These are phyloP conservation scores for Austrolebias charrua DNA, from an alignment of 2,797 vertebrate genomes.

Conservation along the genomic window DNA sequence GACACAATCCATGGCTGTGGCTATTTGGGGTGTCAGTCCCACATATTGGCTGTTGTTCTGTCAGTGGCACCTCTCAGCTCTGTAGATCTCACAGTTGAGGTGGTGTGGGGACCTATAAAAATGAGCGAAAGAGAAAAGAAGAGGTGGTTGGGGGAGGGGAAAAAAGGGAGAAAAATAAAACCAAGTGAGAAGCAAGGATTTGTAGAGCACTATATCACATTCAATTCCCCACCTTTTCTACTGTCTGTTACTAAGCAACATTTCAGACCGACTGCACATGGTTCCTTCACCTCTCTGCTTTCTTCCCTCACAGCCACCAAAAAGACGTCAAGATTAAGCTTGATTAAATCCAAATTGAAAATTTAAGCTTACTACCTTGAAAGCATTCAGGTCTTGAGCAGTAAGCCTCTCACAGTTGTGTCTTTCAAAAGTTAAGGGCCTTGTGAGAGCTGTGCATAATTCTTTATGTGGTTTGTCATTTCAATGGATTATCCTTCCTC, in stretches of 20 bases:
- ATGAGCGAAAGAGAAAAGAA: slow-evolving; percentile 38
- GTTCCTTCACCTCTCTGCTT: slow-evolving; percentile 63
- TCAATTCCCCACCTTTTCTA: slow-evolving; percentile 74
- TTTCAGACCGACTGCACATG: slow-evolving; percentile 78
- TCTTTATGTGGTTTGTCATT: slow-evolving; percentile 77
- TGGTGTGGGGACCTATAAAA: slow-evolving; percentile 71
- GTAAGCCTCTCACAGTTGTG: slow-evolving; percentile 68
- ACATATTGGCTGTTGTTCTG: slow-evolving; percentile 56
- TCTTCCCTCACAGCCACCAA: slow-evolving; percentile 57
- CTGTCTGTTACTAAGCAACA: slow-evolving; percentile 81
- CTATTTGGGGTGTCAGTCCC: slow-evolving; percentile 70
- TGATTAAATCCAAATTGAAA: slow-evolving; percentile 79
- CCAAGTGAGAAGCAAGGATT: slow-evolving; percentile 72
- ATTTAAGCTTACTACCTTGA: slow-evolving; percentile 76
- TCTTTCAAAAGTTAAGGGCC: slow-evolving; percentile 76
- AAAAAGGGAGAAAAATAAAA: slow-evolving; percentile 52
- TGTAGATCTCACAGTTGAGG: slow-evolving; percentile 63
- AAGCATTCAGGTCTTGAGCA: slow-evolving; percentile 75
- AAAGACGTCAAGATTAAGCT: slow-evolving; percentile 72
- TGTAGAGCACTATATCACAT: slow-evolving; percentile 75
- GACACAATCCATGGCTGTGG: slow-evolving; percentile 71
- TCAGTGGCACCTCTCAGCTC: slow-evolving; percentile 67
- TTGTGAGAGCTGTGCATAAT: slow-evolving; percentile 75
- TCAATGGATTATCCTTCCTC: slow-evolving; percentile 69
- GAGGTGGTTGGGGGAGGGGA: slow-evolving; percentile 11